phyloP scores from a whole-genome alignment of 2,113 vertebrate species.

The Hemibagrus wyckioides region DNA sequence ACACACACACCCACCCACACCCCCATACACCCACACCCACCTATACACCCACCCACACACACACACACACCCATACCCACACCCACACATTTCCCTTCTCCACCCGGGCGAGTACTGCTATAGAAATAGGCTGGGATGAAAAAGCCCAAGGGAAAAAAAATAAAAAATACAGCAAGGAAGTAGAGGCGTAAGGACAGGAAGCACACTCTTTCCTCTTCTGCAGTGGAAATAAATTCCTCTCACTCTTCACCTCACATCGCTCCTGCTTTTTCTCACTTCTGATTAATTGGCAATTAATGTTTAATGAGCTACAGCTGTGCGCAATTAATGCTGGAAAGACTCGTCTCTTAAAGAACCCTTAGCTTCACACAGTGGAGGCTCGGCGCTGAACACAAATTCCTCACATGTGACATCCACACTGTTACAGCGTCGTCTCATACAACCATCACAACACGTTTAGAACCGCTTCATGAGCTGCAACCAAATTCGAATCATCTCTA shows the following conservation, averaged over 20 bases:
- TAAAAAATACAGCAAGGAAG: slow-evolving; percentile 47
- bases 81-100: slow-evolving; percentile 1
- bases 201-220: neutral
- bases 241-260: neutral
- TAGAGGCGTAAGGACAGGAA: slow-evolving; percentile 34
- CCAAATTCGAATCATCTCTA: neutral
- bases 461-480: neutral
- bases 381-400: neutral
- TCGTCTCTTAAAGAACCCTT: slow-evolving; percentile 42
- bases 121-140: neutral
- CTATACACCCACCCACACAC: neutral
- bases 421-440: neutral
- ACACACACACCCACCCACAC: neutral
- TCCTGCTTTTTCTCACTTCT: slow-evolving; percentile 52
- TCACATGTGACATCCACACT: neutral
- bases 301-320: slow-evolving; percentile 77
- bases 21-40: neutral
- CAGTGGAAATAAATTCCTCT: slow-evolving; percentile 15
- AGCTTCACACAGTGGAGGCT: slow-evolving; percentile 14
- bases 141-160: neutral
- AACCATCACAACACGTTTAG: neutral
- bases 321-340: slow-evolving; percentile 71
- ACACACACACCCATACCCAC: neutral
- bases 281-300: slow-evolving; percentile 79
- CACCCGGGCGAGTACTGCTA: neutral